Conservation (phyloP, 2,113 vertebrate species). For the Neotoma lepida region DNA sequence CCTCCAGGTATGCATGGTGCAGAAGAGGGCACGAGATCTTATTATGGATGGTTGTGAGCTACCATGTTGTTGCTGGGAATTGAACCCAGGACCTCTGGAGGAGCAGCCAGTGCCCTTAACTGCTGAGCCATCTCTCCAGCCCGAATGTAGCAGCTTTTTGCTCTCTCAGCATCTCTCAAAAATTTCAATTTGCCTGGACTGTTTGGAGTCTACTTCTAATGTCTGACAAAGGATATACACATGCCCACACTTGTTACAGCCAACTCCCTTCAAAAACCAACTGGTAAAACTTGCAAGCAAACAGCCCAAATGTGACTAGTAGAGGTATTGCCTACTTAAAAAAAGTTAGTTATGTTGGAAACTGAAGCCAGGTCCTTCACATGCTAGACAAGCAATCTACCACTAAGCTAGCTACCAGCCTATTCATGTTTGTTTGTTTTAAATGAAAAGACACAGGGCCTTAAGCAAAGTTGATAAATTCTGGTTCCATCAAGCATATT, state of each 20-base stretch:
- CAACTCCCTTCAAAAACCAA: not conserved
- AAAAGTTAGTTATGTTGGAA: not conserved
- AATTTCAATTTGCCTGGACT: not conserved
- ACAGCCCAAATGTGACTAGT: not conserved
- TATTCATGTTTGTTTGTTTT: not conserved
- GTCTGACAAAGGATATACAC: not conserved
- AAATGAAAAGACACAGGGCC: not conserved
- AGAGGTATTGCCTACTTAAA: not conserved
- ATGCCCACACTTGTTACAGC: not conserved
- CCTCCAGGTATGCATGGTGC: no score
- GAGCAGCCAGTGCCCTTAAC: no score
- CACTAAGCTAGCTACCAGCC: not conserved
- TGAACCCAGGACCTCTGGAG: no score
- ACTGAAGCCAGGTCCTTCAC: not conserved
- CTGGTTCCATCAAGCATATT: not conserved
- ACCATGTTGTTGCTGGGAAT: no score
- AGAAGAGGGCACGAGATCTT: no score
- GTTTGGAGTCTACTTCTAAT: not conserved
- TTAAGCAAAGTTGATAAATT: not conserved
- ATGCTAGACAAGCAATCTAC: not conserved
- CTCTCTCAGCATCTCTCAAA: not conserved
- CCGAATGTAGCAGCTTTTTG: not conserved
- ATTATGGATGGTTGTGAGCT: no score
- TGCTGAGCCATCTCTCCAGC: no score
- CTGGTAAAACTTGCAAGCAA: conserved; percentile 1